Evolutionary conservation across 2,113 vertebrate species (phyloP).

Genomic region (Hippocampus comes): DNA sequence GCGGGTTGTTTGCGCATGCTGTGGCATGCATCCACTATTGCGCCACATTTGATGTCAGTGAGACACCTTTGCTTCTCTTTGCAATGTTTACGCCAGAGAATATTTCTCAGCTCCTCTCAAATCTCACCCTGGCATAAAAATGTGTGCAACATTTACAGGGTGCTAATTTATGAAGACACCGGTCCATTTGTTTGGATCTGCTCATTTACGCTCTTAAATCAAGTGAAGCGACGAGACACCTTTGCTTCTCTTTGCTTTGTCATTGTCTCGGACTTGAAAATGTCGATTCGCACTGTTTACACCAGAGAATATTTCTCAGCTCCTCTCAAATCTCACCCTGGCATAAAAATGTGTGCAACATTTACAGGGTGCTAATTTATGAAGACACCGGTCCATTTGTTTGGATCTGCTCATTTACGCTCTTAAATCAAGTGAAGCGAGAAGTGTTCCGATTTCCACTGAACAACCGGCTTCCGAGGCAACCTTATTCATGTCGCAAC

Average conservation of each 20-base stretch:
- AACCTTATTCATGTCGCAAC: slow-evolving; percentile 11
- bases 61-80: too few species aligned
- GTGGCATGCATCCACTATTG: too few species aligned
- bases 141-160: background rate
- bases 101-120: background rate
- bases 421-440: background rate
- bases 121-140: background rate
- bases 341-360: background rate
- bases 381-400: background rate
- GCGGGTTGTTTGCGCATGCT: too few species aligned
- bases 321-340: background rate
- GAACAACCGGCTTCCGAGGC: background rate
- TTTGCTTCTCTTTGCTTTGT: too few species aligned
- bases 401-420: background rate
- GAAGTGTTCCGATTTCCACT: background rate
- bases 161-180: background rate
- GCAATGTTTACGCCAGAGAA: too few species aligned
- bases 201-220: background rate
- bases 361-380: background rate
- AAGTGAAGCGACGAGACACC: too few species aligned
- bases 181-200: background rate
- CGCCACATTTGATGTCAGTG: too few species aligned
- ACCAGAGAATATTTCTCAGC: too few species aligned
- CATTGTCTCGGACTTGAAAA: too few species aligned
- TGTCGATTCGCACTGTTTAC: too few species aligned